Base-by-base conservation (phyloP, 2,113 vertebrate genomes). In the Coreoperca whiteheadi region DNA sequence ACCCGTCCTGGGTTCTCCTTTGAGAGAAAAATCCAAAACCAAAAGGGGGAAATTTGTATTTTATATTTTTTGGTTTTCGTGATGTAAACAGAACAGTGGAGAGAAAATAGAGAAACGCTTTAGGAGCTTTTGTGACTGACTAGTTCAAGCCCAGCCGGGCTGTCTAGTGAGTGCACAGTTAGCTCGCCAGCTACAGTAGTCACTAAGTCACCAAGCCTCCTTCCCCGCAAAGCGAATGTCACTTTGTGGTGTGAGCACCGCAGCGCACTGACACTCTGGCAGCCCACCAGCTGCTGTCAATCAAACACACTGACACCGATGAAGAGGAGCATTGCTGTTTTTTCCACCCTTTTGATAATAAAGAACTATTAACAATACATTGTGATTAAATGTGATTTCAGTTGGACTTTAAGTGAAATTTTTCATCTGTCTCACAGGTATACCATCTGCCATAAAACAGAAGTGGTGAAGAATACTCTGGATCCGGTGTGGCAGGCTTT, bases 401-500 rank as follows among this genome's bases (percentile, higher is more conserved):
- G 63, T n/a, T 63, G 10, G 48, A 39, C 57, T 79, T 53, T 2
- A 9, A 39, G 28, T 25, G 14, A 10, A 4, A 46, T 63, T 30
- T 50, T 14, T 61, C 21, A 18, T 46, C 30, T 50, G 21, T 50
- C 28, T 85, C 84, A 0, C 91, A 98, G 97, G 77, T 98, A 95
- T 78, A 98, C 97, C 71, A 97, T 98, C 93, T 97, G 97, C 92
- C 97, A 98, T 88, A 98, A 97, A 89, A 98, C 97, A 51, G 97
- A 98, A 87, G 97, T 98, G 54, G 90, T 98, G 90, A 98, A 98
- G 94, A 97, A 98, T 75, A 98, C 96, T 1, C 89, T 98, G 94
- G 97, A 98, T 87, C 97, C 97, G 0, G 97, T 98, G 69, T 98
- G 97, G 97, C 97, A 98, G 87, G 97, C 97, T 1, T 98, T 98